Evolutionary conservation across 2,113 vertebrate genomes (phyloP), one percentile per base, ranked within the genome.

Genomic region (Zapornia atra): DNA sequence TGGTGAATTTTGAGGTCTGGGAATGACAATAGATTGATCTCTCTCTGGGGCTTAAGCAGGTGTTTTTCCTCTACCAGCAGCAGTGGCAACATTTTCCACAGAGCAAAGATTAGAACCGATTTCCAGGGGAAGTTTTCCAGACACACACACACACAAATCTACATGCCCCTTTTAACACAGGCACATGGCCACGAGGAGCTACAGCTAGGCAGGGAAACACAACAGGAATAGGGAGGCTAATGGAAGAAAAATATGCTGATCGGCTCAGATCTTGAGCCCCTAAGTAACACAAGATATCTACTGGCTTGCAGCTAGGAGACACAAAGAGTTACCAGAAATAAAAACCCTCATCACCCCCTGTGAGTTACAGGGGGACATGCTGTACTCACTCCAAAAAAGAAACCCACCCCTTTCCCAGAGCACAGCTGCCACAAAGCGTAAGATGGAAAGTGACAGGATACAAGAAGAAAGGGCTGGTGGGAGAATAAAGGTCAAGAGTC

Each of bases 341-440:
- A 53, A 48, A 48, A 22, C 48, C 44, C 68, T 65, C 81, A 82
- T 95, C 83, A 79, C 46, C 68, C 29, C 33, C 73, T 66, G 59
- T 31, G 80, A 91, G 73, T 91, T 76, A 91, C 63, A 63, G 63
- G 64, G 66, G 73, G 56, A 64, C 73, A 60, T 26, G 69, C 50
- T 84, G 12, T 48, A 78, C 40, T 90, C 56, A 15, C 57, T 91
- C 54, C 65, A 93, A 85, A 76, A 92, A 92, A 38, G 33, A 70
- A 60, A 69, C 64, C 40, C 28, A 77, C 82, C 89, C 34, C 54
- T 96, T 92, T 96, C 76, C 88, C 85, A 75, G 88, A 92, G 94
- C 26, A 2, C 61, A 50, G 75, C 44, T 28, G n/a, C 57, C 78
- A 92, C 31, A 46, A 72, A 80, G 70, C 17, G 0, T 26, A 12